A percentile compares a stretch with the other conserved stretches of the same genome.
These are phyloP conservation scores for Ectemnius lituratus DNA, from an alignment of 2,888 invertebrate species.

Conservation along the genomic window DNA sequence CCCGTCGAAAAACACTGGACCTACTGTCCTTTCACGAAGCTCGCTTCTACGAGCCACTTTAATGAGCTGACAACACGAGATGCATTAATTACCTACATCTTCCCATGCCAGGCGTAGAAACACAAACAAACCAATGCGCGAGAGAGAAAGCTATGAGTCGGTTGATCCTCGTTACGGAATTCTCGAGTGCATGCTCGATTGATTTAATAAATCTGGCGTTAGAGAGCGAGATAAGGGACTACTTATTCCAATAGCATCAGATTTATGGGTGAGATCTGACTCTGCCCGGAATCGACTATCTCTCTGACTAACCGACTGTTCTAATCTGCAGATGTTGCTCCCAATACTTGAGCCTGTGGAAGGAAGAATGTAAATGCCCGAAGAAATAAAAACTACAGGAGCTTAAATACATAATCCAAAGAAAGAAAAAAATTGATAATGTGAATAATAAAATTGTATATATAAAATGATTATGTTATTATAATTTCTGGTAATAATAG, in stretches of 20 bases:
- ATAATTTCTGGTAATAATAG: too few species aligned
- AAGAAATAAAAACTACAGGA: too few species aligned
- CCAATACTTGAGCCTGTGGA: too few species aligned
- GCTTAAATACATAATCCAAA: too few species aligned
- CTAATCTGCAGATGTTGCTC: too few species aligned
- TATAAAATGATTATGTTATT: too few species aligned
- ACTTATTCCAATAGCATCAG: not conserved
- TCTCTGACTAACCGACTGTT: too few species aligned
- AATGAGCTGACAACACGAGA: slow-evolving; percentile 58
- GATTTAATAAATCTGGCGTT: slow-evolving; percentile 2
- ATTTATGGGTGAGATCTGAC: not conserved
- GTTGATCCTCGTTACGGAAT: slow-evolving; percentile 12
- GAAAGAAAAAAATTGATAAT: too few species aligned
- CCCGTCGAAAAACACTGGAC: slow-evolving; percentile 64
- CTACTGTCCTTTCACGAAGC: slow-evolving; percentile 64
- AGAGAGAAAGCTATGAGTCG: not conserved
- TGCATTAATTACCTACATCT: slow-evolving; percentile 58
- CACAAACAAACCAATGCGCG: not conserved
- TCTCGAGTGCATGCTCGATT: not conserved
- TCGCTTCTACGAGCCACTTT: slow-evolving; percentile 57
- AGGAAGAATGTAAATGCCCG: too few species aligned
- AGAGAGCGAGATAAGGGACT: not conserved
- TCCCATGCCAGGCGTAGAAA: not conserved
- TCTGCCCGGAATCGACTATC: not conserved
- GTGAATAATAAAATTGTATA: too few species aligned